These are phyloP conservation scores for Alosa sapidissima DNA, from an alignment of 2,797 vertebrate species.

Conservation along the genomic window DNA sequence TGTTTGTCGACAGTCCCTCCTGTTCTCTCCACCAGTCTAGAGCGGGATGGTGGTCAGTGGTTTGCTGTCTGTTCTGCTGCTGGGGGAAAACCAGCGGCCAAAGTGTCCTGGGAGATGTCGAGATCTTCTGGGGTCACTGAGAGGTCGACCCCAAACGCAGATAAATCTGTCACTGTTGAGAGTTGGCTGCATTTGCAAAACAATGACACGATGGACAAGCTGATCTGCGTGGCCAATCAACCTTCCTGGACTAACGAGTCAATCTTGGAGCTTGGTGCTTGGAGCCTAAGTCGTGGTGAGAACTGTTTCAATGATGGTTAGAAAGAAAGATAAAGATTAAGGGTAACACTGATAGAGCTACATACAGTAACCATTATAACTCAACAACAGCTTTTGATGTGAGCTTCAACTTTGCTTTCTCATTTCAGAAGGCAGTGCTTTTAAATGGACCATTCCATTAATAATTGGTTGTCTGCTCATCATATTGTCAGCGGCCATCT, in stretches of 20 bases:
- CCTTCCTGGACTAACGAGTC: background rate
- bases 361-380: background rate
- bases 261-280: too few species aligned
- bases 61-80: conserved; percentile 66
- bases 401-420: background rate
- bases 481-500: background rate
- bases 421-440: background rate
- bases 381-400: background rate
- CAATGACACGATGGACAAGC: background rate
- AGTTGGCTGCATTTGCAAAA: conserved; percentile 28
- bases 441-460: background rate
- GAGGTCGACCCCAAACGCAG: accelerated
- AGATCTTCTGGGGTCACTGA: background rate
- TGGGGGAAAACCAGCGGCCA: conserved; percentile 60
- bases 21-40: conserved; percentile 26
- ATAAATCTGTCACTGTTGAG: background rate
- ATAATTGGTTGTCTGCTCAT: background rate
- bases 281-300: background rate
- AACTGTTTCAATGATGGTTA: too few species aligned
- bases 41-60: background rate
- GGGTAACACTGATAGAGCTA: too few species aligned
- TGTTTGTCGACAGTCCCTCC: conserved; percentile 55
- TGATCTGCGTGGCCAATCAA: conserved; percentile 34
- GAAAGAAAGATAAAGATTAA: too few species aligned
- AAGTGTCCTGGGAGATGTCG: conserved; percentile 59